Evolutionary conservation across 2,113 vertebrate species (phyloP).

Genomic region (Oplegnathus fasciatus): DNA sequence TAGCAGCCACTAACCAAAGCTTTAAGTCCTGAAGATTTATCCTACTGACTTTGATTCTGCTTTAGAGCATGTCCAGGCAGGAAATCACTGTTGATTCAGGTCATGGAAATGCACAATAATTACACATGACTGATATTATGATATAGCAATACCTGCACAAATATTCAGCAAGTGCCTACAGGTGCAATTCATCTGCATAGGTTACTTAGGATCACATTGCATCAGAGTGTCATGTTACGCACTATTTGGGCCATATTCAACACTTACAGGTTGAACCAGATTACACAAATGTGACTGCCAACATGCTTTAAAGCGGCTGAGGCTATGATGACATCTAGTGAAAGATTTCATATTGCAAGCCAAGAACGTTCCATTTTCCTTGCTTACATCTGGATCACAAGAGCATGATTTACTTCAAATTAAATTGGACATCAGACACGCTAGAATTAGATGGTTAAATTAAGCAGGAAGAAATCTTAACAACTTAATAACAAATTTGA

Average conservation of each 20-base stretch:
- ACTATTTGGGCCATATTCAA: conserved; percentile 25
- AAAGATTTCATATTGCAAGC: conserved; percentile 60
- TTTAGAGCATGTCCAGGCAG: conserved; percentile 62
- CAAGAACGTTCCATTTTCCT: background rate
- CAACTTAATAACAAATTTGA: background rate
- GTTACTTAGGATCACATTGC: conserved; percentile 9
- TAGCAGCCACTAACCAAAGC: conserved; percentile 62
- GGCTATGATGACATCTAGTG: conserved; percentile 76
- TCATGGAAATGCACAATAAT: conserved; percentile 47
- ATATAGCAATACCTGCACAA: conserved; percentile 12
- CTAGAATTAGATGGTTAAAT: background rate
- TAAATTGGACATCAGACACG: background rate
- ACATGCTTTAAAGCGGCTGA: conserved; percentile 23
- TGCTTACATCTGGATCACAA: conserved; percentile 8
- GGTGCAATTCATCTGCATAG: conserved; percentile 18
- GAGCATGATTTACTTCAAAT: conserved; percentile 1
- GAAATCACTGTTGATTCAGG: conserved; percentile 46
- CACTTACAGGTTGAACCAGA: conserved; percentile 23
- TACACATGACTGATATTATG: conserved; percentile 36
- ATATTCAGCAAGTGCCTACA: conserved; percentile 43
- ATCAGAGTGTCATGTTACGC: conserved; percentile 6
- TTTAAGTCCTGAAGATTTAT: conserved; percentile 48
- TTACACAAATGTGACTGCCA: background rate
- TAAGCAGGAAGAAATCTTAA: background rate
- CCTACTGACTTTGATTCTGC: conserved; percentile 54